These are phyloP conservation scores for Orthosia gothica DNA, from an alignment of 2,888 invertebrate genomes.

Conservation along the genomic window DNA sequence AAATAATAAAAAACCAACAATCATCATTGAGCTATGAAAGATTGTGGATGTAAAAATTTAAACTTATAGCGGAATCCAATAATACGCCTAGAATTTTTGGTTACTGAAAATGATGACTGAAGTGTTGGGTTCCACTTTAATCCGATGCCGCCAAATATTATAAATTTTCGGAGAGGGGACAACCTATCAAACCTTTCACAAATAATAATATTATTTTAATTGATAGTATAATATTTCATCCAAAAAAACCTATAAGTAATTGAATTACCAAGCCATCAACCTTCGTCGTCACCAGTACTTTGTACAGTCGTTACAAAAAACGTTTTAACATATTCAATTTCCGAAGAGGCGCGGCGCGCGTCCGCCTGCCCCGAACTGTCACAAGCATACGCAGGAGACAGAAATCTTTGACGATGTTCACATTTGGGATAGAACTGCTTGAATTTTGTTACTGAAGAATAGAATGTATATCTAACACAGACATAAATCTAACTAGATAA, in stretches of 20 bases:
- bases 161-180: no score
- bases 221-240: background rate
- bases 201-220: no score
- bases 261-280: constrained; percentile 32
- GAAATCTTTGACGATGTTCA: constrained; percentile 34
- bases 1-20: no score
- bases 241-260: constrained; percentile 3
- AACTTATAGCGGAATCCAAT: no score
- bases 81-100: background rate
- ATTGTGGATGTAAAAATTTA: no score
- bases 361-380: constrained; percentile 69
- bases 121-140: no score
- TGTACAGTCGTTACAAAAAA: constrained; percentile 78
- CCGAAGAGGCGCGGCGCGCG: constrained; percentile 72
- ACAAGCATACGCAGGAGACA: constrained; percentile 45
- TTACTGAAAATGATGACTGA: background rate
- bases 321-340: constrained; percentile 84
- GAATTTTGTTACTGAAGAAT: background rate
- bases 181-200: no score
- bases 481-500: no score
- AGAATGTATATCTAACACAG: no score
- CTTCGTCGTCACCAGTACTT: constrained; percentile 65
- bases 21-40: no score
- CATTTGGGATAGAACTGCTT: background rate
- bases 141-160: no score